Conservation (phyloP, 1,140 invertebrate genomes). For the Anastrepha ludens region DNA sequence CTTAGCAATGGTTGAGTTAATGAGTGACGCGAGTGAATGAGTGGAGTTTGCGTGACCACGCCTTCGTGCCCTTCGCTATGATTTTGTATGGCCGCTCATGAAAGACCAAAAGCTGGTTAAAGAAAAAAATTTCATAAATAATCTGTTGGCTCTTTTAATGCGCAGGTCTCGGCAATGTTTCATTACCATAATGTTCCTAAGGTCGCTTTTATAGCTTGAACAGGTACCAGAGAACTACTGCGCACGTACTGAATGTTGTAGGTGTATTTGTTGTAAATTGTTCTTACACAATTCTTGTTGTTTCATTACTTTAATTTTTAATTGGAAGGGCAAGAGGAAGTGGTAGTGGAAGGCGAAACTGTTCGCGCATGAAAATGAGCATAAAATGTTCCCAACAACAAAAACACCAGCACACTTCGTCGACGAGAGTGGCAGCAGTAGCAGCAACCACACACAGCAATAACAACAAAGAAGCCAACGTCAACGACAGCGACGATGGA, state of each 20-base stretch:
- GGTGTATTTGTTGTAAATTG: conserved; percentile 7
- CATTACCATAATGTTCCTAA: conserved; percentile 8
- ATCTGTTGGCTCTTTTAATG: background rate
- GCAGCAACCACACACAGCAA: conserved; percentile 57
- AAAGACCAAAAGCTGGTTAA: background rate
- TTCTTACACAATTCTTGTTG: background rate
- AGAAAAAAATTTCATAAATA: background rate
- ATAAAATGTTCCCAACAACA: conserved; percentile 62
- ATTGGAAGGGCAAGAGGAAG: background rate
- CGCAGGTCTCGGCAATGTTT: conserved; percentile 22
- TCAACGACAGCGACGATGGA: conserved; percentile 65
- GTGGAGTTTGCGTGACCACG: background rate
- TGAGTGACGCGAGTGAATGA: conserved; percentile 4
- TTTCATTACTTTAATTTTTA: conserved; percentile 22
- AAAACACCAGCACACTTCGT: background rate
- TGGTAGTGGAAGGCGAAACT: background rate
- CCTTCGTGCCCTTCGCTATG: background rate
- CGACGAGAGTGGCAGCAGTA: background rate
- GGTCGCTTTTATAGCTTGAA: background rate
- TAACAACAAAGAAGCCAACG: conserved; percentile 61
- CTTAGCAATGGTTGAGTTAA: background rate
- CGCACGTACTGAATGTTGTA: background rate
- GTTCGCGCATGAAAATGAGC: conserved; percentile 68
- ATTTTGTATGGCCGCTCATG: conserved; percentile 1
- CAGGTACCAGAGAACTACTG: background rate